Evolutionary conservation across 92 coral and sea anemone species (phyloP).

Genomic region (Palythoa grandiflora): DNA sequence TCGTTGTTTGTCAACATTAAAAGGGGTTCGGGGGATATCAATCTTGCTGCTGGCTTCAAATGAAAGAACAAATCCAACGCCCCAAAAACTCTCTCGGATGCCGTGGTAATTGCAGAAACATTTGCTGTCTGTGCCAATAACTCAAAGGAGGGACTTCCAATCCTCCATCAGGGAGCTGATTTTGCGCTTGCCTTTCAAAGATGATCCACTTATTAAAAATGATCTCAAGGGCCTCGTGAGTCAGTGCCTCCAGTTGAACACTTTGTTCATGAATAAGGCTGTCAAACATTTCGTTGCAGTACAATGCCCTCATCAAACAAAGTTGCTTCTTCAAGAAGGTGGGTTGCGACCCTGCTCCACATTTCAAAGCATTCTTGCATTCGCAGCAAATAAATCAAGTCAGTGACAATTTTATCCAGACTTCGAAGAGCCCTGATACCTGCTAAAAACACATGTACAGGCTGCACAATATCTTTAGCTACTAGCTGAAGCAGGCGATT

Average conservation of each 20-base stretch:
- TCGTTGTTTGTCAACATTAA: constrained; percentile 59
- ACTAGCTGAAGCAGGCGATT: constrained; percentile 48
- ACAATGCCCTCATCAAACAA: constrained; percentile 51
- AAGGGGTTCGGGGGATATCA: constrained; percentile 54
- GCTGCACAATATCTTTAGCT: constrained; percentile 34
- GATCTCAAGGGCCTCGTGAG: constrained; percentile 57
- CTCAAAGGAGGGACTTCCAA: constrained; percentile 46
- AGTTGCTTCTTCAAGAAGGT: constrained; percentile 50
- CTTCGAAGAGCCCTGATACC: constrained; percentile 53
- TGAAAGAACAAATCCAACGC: constrained; percentile 38
- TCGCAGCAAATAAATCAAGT: constrained; percentile 43
- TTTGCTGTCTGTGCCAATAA: constrained; percentile 54
- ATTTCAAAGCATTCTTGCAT: constrained; percentile 52
- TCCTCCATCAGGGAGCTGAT: constrained; percentile 49
- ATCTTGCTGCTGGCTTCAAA: constrained; percentile 58
- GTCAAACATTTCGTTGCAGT: constrained; percentile 42
- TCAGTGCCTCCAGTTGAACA: constrained; percentile 54
- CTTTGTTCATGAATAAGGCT: neutral
- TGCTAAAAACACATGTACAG: constrained; percentile 48
- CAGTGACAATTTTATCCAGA: constrained; percentile 49
- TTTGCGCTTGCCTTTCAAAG: constrained; percentile 2
- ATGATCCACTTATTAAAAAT: constrained; percentile 54
- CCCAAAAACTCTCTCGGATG: constrained; percentile 55
- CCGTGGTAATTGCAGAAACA: constrained; percentile 57
- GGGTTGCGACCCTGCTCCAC: constrained; percentile 55